Evolutionary conservation across 1,140 invertebrate genomes (phyloP), one percentile per base, ranked within the genome.

Genomic region (Zaprionus taronus): DNA sequence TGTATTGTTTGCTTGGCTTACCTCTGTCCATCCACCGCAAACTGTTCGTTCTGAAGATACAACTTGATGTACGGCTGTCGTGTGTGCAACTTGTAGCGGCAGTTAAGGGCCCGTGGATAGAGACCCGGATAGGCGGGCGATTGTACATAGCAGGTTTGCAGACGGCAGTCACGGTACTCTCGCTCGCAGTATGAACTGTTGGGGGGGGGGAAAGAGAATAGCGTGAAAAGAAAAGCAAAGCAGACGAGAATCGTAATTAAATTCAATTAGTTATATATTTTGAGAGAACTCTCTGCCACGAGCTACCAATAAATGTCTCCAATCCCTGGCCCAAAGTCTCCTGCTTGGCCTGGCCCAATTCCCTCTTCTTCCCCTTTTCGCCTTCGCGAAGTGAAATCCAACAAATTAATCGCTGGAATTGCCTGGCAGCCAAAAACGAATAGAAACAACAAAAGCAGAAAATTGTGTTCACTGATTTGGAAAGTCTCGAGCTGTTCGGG

Each of bases 121-220:
- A 98, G 96, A 11, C 97, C 97, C 5, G 98, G 98, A 93, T 97
- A 98, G 0, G 97, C 97, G 1, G 97, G 97, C 7, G 97, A 97
- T 92, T 98, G 97, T 1, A 98, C 97, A 93, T 97, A 98, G 92
- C 97, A 98, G 3, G 97, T 98, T 83, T 98, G 97, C 1, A 98
- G 94, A 11, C 96, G 94, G 85, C 97, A 98, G 89, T 97, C 97
- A 26, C 96, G 94, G 92, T 97, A 98, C 55, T 96, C 95, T 56
- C 97, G 94, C 85, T 98, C 97, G 91, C 97, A 98, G 92, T 98
- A 98, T 14, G 96, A 97, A 38, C 97, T 97, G 92, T 0, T n/a
- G n/a, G n/a, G n/a, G n/a, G 82, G 91, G 11, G 12, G 20, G 20
- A 9, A 34, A 66, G 73, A 61, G 75, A 61, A 26, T 31, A 4